phyloP scores from a whole-genome alignment of 2,888 invertebrate genomes.

The Caenorhabditis sp. region DNA sequence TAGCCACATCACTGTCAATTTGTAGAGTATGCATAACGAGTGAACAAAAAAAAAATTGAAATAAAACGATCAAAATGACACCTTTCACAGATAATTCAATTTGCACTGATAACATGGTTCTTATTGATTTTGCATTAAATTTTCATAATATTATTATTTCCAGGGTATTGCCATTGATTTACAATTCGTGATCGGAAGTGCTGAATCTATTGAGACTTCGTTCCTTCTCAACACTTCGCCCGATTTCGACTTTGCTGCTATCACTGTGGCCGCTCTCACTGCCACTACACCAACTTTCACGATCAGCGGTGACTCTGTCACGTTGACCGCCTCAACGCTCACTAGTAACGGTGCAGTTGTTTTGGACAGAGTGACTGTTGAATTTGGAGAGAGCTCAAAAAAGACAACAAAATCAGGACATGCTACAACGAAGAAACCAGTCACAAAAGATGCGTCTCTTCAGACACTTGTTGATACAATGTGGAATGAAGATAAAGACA shows the following conservation, averaged over 20 bases:
- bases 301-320: conserved; percentile 34
- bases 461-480: conserved; percentile 59
- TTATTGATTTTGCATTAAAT: background rate
- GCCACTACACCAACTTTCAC: conserved; percentile 27
- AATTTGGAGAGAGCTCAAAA: conserved; percentile 21
- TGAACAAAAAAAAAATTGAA: background rate
- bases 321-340: conserved; percentile 16
- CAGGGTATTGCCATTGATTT: conserved; percentile 45
- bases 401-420: conserved; percentile 33
- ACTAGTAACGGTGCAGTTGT: background rate
- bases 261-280: conserved; percentile 61
- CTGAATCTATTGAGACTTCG: conserved; percentile 46
- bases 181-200: conserved; percentile 45
- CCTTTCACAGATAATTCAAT: conserved; percentile 1
- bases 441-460: conserved; percentile 30
- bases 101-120: background rate
- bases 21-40: conserved; percentile 27
- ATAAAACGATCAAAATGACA: background rate
- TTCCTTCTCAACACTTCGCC: conserved; percentile 61
- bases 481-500: conserved; percentile 61
- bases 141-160: conserved; percentile 16
- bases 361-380: conserved; percentile 21
- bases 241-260: conserved; percentile 64
- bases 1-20: conserved; percentile 20
- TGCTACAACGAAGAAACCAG: conserved; percentile 40